Percentiles rank a stretch among this genome's conserved stretches.
Conservation (phyloP, 2,888 invertebrate species). For the Deilephila elpenor region DNA sequence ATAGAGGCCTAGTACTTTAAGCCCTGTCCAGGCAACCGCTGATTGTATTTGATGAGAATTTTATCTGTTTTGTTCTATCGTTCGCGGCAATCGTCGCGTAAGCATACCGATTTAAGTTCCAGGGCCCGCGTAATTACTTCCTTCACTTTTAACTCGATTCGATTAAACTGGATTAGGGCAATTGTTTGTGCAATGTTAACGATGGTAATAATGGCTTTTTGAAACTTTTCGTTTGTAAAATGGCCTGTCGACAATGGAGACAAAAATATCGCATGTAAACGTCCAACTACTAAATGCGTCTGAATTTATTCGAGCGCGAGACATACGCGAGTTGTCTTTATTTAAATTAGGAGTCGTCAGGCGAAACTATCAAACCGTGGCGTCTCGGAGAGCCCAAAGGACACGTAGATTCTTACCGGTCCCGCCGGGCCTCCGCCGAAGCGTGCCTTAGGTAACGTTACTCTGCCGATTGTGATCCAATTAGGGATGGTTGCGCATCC, state of each 20-base stretch:
- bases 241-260: conserved; percentile 16
- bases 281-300: conserved; percentile 4
- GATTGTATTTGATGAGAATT: conserved; percentile 83
- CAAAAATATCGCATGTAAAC: background rate
- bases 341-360: conserved; percentile 47
- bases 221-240: conserved; percentile 31
- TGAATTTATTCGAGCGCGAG: conserved; percentile 4
- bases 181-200: conserved; percentile 41
- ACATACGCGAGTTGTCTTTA: conserved; percentile 44
- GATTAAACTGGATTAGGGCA: conserved; percentile 36
- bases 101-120: conserved; percentile 69
- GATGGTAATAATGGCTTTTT: conserved; percentile 30
- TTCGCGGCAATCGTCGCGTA: conserved; percentile 60
- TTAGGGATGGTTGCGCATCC: conserved; percentile 75
- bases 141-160: conserved; percentile 54
- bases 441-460: conserved; percentile 66
- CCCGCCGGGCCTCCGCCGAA: conserved; percentile 58
- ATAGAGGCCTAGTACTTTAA: conserved; percentile 77
- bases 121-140: conserved; percentile 64
- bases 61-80: conserved; percentile 77
- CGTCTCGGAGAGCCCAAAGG: conserved; percentile 53
- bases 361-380: conserved; percentile 57
- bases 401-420: conserved; percentile 56
- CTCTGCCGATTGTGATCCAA: conserved; percentile 77
- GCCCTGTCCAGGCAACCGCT: conserved; percentile 76